Conservation (phyloP, 2,888 invertebrate genomes). For the Drosophila prolongata region DNA sequence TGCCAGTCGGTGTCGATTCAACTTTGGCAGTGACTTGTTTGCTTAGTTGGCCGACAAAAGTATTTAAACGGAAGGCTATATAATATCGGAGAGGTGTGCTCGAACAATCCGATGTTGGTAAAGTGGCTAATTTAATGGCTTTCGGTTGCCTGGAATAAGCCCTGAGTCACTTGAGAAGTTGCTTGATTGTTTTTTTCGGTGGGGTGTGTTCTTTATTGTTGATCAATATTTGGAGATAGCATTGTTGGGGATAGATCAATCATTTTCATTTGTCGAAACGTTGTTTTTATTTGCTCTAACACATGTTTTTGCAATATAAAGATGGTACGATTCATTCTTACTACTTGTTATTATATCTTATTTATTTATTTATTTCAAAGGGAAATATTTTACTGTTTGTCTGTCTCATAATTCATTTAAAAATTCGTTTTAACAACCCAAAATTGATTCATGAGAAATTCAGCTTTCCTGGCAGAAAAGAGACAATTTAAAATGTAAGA, state of each 20-base stretch:
- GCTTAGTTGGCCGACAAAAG: slow-evolving; percentile 30
- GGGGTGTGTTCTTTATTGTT: slow-evolving; percentile 13
- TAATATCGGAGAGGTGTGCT: slow-evolving; percentile 21
- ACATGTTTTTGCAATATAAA: not conserved
- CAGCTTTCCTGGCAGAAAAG: too few species aligned
- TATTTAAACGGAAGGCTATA: slow-evolving; percentile 23
- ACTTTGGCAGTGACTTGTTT: slow-evolving; percentile 44
- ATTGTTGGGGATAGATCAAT: slow-evolving; percentile 8
- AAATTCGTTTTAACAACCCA: too few species aligned
- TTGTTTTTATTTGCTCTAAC: not conserved
- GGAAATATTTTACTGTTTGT: too few species aligned
- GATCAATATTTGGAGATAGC: slow-evolving; percentile 31
- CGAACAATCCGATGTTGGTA: slow-evolving; percentile 1
- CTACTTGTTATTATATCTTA: too few species aligned
- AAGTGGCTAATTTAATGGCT: slow-evolving; percentile 12
- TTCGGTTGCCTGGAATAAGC: slow-evolving; percentile 10
- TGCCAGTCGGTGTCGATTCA: slow-evolving; percentile 30
- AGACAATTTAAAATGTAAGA: too few species aligned
- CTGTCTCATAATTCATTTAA: too few species aligned
- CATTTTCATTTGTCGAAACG: not conserved
- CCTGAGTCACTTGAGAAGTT: slow-evolving; percentile 14
- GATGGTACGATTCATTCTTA: not conserved
- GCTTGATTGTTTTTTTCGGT: slow-evolving; percentile 2
- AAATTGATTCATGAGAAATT: too few species aligned
- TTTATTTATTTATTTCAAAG: not conserved